Base-by-base conservation (phyloP, 2,113 vertebrate species). In the Scomber scombrus region DNA sequence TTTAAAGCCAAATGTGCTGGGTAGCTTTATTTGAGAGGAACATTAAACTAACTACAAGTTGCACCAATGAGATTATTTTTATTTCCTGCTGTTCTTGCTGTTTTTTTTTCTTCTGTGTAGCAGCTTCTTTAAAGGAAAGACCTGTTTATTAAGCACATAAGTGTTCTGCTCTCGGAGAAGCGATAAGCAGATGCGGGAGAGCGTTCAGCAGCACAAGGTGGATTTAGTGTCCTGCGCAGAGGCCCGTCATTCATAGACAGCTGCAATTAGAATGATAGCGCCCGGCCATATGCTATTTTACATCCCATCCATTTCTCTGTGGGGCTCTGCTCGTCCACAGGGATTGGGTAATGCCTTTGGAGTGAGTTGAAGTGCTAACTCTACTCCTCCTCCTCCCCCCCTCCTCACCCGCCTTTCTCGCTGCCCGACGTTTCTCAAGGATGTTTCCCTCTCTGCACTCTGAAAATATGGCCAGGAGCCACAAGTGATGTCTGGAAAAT, bases 401-500 rank as follows among this genome's bases (percentile, higher is more conserved):
- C n/a, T n/a, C n/a, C n/a, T n/a, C n/a, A n/a, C n/a, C n/a, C n/a
- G n/a, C n/a, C n/a, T 9, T 64, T 84, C 81, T 86, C 49, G 57
- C 78, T 66, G 82, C 80, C 57, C 11, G 18, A 46, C 1, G 31
- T 57, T 7, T 73, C 87, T 86, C 81, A 14, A 83, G 79, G 84
- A 87, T 52, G 69, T 78, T 80, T 82, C 62, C 61, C 50, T 54
- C 61, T 80, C 58, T 40, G 19, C 63, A 51, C 81, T 65, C 50
- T 34, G n/a, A 60, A 88, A 87, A 85, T 72, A 82, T 84, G 74
- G 74, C 88, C 62, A 26, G 52, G 6, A 85, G 85, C 87, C 71
- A 84, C 80, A 51, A 85, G 15, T 80, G 80, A 89, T 87, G 51
- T 83, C 80, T 92, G 74, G 40, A n/a, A 81, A 85, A 84, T 75